These are phyloP conservation scores for Tor tambroides DNA, from an alignment of 2,113 vertebrate species.

Conservation along the genomic window DNA sequence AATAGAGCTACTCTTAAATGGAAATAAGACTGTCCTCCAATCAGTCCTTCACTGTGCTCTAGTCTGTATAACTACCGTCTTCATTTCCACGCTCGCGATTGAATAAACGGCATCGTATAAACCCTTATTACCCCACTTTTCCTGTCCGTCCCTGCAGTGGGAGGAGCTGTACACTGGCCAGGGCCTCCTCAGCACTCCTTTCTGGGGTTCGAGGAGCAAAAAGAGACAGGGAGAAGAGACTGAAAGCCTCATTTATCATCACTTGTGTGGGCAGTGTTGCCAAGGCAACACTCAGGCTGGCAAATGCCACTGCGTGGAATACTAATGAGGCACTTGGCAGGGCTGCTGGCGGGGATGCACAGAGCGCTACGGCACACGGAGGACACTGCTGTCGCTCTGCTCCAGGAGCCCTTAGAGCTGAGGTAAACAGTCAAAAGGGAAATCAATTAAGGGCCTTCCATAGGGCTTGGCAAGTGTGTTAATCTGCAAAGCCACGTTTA, in stretches of 20 bases:
- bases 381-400: constrained; percentile 64
- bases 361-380: constrained; percentile 36
- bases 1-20: not conserved
- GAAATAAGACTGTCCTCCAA: not conserved
- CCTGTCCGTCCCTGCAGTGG: constrained; percentile 64
- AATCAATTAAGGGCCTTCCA: constrained; percentile 87
- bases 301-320: constrained; percentile 83
- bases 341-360: constrained; percentile 76
- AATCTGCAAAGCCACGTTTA: constrained; percentile 83
- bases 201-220: constrained; percentile 65
- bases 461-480: constrained; percentile 80
- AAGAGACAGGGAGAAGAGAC: constrained; percentile 59
- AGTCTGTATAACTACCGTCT: constrained; percentile 17
- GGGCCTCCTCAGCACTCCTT: constrained; percentile 77
- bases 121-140: constrained; percentile 63
- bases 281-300: constrained; percentile 85
- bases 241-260: constrained; percentile 86
- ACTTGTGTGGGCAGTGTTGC: constrained; percentile 86
- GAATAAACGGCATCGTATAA: constrained; percentile 20
- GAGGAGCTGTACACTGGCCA: constrained; percentile 72
- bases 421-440: constrained; percentile 83
- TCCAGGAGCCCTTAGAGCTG: constrained; percentile 74
- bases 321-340: constrained; percentile 85
- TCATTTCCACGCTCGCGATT: not conserved
- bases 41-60: not conserved